These are phyloP conservation scores for Chrysopilus asiliformis DNA, from an alignment of 2,888 invertebrate species.

Conservation along the genomic window DNA sequence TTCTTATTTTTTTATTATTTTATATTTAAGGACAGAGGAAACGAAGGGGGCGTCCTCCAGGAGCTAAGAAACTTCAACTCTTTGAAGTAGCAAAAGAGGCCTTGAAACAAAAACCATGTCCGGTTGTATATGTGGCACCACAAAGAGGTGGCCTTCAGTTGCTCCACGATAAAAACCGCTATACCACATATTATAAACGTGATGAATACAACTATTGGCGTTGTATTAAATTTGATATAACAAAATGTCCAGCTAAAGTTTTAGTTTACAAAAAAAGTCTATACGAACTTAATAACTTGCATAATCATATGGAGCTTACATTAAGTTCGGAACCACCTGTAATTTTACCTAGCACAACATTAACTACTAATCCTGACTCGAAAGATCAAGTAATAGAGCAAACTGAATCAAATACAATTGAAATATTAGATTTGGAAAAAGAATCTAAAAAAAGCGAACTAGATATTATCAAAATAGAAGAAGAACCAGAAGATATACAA, in stretches of 20 bases:
- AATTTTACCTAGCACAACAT: no score
- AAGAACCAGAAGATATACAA: no score
- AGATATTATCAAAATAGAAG: no score
- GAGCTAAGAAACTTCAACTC: no score
- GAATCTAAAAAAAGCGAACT: conserved; percentile 3
- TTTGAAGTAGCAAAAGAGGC: no score
- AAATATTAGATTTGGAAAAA: conserved; percentile 30
- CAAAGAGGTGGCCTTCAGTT: conserved; percentile 34
- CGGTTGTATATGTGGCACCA: conserved; percentile 28
- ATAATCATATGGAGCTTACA: conserved; percentile 30
- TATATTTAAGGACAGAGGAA: no score
- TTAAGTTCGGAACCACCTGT: no score
- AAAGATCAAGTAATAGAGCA: no score
- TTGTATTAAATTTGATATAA: conserved; percentile 3
- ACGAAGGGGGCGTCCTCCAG: no score
- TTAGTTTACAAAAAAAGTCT: conserved; percentile 29
- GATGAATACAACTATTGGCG: conserved; percentile 20
- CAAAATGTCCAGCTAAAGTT: conserved; percentile 21
- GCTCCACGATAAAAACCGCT: conserved; percentile 28
- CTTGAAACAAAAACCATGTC: conserved; percentile 8
- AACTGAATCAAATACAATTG: conserved; percentile 23
- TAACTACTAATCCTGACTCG: no score
- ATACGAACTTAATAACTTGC: conserved; percentile 28
- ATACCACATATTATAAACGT: no score
- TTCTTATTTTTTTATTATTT: no score